A percentile compares a stretch with the other conserved stretches of the same genome.
Evolutionary conservation across 2,888 invertebrate species (phyloP).

Genomic region (Yponomeuta malinellus): DNA sequence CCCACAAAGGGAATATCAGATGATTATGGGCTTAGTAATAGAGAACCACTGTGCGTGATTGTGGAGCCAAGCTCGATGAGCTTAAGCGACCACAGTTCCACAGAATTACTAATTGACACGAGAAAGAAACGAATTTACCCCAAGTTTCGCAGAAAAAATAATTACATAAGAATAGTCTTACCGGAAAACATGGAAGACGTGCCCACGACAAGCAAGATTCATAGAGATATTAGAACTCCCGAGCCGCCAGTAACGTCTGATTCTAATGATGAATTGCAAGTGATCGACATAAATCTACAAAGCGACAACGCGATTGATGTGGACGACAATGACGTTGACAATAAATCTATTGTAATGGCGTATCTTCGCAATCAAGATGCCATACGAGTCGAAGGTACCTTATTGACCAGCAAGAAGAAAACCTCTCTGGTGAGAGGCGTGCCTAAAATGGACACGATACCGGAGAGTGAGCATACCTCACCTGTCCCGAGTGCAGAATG

Average conservation of each 20-base stretch:
- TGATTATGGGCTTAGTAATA: background rate
- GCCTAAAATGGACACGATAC: constrained; percentile 51
- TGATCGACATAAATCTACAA: constrained; percentile 44
- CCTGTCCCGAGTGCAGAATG: constrained; percentile 25
- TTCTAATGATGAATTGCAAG: constrained; percentile 39
- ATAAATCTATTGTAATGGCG: constrained; percentile 43
- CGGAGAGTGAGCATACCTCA: constrained; percentile 40
- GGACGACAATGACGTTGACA: constrained; percentile 27
- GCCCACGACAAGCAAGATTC: constrained; percentile 38
- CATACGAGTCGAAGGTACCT: constrained; percentile 31
- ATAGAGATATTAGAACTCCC: background rate
- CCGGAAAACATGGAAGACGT: constrained; percentile 31
- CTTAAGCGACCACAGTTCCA: constrained; percentile 38
- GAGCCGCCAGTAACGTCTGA: background rate
- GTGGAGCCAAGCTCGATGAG: constrained; percentile 34
- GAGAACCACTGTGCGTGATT: constrained; percentile 36
- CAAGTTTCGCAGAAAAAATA: constrained; percentile 22
- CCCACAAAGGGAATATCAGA: background rate
- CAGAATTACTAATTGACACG: constrained; percentile 33
- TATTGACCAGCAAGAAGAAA: constrained; percentile 39
- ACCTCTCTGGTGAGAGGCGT: constrained; percentile 42
- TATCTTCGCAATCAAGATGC: constrained; percentile 41
- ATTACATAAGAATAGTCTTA: constrained; percentile 27
- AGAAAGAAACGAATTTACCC: constrained; percentile 19
- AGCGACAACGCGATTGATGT: constrained; percentile 39